Evolutionary conservation across 1,140 invertebrate species (phyloP), one percentile per base, ranked within the genome.

Genomic region (Drosophila nikananu): DNA sequence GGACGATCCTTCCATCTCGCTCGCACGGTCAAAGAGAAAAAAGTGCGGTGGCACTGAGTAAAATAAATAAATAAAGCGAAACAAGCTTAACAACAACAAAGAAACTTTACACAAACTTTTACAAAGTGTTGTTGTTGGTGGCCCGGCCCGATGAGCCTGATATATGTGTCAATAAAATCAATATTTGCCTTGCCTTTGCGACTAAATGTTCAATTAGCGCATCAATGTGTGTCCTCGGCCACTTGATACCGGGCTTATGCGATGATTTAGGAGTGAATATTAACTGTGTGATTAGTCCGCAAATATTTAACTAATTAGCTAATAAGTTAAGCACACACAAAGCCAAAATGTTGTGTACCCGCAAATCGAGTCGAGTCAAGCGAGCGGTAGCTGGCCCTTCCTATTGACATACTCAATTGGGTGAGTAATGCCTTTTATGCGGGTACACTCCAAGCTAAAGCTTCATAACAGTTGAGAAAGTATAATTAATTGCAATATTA

Each of bases 281-380:
- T 65, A 65, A 76, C 71, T 76, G 60, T 65, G 54, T 65, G 71
- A 76, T 80, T 71, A 48, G 32, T 41, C 62, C 46, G 54, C 67
- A 81, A 86, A 86, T 86, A 86, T 86, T 86, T 81, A 42, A 54
- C 78, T 86, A 86, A 86, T 86, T 86, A 78, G 80, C 70, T 79
- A 83, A 78, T 78, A 68, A 79, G 68, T 83, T 83, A 68, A 44
- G 60, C 27, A 74, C 49, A 60, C 64, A 57, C 68, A 48, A 41
- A 58, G 42, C 65, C 68, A 35, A 41, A 73, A 52, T 42, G 23
- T 25, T 49, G 65, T 49, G 21, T 51, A 19, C 27, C n/a, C 30
- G n/a, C 30, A 68, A 44, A 70, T 68, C n/a, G 27, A 30, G 37
- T 52, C 49, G n/a, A 30, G 9, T 23, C 23, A 13, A 71, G 39